Conservation (phyloP, 2,113 vertebrate species). For the Chloropsis cyanopogon region DNA sequence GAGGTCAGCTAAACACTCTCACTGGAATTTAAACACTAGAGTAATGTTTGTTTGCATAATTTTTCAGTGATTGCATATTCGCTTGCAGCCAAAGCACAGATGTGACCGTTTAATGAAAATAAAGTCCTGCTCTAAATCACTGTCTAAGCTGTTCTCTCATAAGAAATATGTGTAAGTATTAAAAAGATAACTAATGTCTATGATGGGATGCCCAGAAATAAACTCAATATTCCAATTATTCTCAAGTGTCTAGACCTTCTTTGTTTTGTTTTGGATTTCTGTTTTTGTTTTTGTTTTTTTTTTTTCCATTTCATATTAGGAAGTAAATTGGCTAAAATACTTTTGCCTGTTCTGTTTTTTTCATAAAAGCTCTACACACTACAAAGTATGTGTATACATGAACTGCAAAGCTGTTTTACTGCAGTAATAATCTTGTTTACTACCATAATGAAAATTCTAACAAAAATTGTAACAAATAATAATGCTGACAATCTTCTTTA, state of each 20-base stretch:
- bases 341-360: not conserved
- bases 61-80: constrained; percentile 21
- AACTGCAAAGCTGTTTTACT: not conserved
- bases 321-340: not conserved
- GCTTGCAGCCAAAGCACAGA: not conserved
- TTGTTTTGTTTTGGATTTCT: not conserved
- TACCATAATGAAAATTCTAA: not conserved
- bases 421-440: not conserved
- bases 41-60: constrained; percentile 47
- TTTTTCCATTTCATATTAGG: not conserved
- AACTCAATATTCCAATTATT: constrained; percentile 20
- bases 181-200: not conserved
- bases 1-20: constrained; percentile 41
- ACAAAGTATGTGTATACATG: not conserved
- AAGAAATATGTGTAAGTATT: not conserved
- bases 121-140: not conserved
- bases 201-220: not conserved
- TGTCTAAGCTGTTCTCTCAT: not conserved
- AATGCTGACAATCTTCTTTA: not conserved
- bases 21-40: constrained; percentile 40
- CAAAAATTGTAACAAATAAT: not conserved
- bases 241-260: not conserved
- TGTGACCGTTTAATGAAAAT: not conserved
- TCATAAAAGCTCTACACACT: not conserved
- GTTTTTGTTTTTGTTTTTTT: not conserved